Base-by-base conservation (phyloP, 2,888 invertebrate genomes). In the Lycaena phlaeas region DNA sequence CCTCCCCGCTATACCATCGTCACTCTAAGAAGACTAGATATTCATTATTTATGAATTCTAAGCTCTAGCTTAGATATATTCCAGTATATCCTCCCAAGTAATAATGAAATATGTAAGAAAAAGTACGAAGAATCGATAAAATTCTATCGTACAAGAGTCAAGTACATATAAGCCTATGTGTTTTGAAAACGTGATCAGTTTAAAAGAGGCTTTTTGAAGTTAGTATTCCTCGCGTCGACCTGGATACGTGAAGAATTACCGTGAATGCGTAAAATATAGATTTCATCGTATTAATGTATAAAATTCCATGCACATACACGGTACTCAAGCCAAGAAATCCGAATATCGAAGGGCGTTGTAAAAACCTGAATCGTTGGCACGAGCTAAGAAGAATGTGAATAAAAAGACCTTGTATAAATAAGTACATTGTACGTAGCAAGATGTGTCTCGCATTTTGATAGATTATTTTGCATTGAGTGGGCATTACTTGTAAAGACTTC, bases 311-410 rank as follows among this genome's bases (percentile, higher is more conserved):
- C 17, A 31, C n/a, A 34, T 26, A 27, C 17, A 31, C 11, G 31
- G 15, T 27, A 40, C 27, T 27, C 11, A 27, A 38, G 27, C 27
- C 27, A 28, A 44, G 27, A 36, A 45, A 42, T 40, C 37, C 28
- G 41, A 36, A 39, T 54, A 44, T 60, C 54, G 63, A 69, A 64
- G 53, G 55, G 59, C 61, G 56, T 45, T 40, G 41, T 48, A 53
- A 49, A 53, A 56, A 61, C 58, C 64, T 70, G 70, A 68, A 66
- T 60, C 57, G 59, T 54, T 51, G 67, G 76, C 79, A 77, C 78
- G 78, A 66, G 78, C 65, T 58, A 56, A 55, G 75, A 55, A 54
- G 74, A 76, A 77, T 75, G 73, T 55, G 45, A 54, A 68, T 72
- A 71, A 66, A 41, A 45, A 44, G 38, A 37, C 38, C 11, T 30